Conservation (phyloP, 2,113 vertebrate species). For the Aythya baeri region DNA sequence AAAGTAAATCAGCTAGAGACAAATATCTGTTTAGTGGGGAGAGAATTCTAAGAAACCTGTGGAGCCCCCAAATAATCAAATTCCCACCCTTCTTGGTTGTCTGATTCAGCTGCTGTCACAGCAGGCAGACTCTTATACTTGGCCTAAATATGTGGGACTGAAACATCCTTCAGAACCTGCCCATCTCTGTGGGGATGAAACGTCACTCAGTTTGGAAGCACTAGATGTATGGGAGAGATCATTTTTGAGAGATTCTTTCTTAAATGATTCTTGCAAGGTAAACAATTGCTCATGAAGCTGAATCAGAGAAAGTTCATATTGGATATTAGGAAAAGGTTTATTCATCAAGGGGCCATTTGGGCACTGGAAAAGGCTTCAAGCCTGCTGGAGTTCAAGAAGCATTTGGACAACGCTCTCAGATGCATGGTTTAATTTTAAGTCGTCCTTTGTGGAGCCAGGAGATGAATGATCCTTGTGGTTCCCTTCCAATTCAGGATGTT, state of each 20-base stretch:
- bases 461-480: neutral
- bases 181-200: neutral
- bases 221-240: neutral
- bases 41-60: neutral
- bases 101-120: neutral
- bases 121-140: neutral
- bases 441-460: neutral
- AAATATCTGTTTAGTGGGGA: neutral
- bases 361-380: neutral
- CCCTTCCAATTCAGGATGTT: neutral
- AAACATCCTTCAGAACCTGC: neutral
- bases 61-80: neutral
- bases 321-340: neutral
- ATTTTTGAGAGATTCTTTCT: neutral
- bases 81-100: neutral
- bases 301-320: neutral
- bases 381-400: neutral
- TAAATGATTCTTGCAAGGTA: neutral
- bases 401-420: neutral
- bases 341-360: neutral
- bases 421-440: neutral
- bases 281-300: neutral
- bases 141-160: neutral
- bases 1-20: conserved; percentile 4
- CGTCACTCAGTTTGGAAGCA: conserved; percentile 30